Conservation (phyloP, 1,140 invertebrate genomes). For the Zaprionus camerounensis region DNA sequence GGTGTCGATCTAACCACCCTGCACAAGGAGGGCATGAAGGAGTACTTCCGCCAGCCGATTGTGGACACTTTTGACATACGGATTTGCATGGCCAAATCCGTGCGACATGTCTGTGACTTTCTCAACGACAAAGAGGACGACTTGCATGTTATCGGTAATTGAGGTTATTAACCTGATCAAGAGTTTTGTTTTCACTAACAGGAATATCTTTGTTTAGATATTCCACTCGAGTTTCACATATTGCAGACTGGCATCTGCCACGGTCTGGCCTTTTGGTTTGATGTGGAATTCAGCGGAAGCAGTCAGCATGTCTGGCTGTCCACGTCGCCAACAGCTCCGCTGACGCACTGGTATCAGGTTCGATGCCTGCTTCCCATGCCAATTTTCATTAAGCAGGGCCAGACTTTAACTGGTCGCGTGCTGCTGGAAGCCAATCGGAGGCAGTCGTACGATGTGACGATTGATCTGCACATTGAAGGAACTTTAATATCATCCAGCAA, state of each 20-base stretch:
- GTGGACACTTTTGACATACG: slow-evolving; percentile 99
- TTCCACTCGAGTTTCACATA: slow-evolving; percentile 97
- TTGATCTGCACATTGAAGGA: slow-evolving; percentile 96
- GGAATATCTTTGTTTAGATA: slow-evolving; percentile 86
- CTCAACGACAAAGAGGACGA: slow-evolving; percentile 96
- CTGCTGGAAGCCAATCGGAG: slow-evolving; percentile 96
- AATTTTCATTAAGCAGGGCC: slow-evolving; percentile 97
- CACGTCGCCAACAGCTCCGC: slow-evolving; percentile 98
- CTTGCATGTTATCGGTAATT: slow-evolving; percentile 94
- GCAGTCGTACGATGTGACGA: slow-evolving; percentile 99
- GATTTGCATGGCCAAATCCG: slow-evolving; percentile 98
- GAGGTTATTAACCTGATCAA: not conserved
- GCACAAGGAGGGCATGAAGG: slow-evolving; percentile 96
- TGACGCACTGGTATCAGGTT: slow-evolving; percentile 99
- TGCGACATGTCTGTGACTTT: slow-evolving; percentile 98
- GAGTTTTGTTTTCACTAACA: slow-evolving; percentile 1
- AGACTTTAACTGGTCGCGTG: slow-evolving; percentile 94
- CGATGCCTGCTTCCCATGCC: slow-evolving; percentile 97
- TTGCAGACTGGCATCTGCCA: slow-evolving; percentile 97
- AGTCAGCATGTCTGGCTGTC: slow-evolving; percentile 97
- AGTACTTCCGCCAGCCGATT: slow-evolving; percentile 99
- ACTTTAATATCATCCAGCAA: slow-evolving; percentile 93
- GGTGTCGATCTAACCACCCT: slow-evolving; percentile 97
- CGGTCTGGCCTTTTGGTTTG: slow-evolving; percentile 99
- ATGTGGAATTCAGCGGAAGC: slow-evolving; percentile 98